phyloP scores from a whole-genome alignment of 2,797 vertebrate species.

The Alca torda region DNA sequence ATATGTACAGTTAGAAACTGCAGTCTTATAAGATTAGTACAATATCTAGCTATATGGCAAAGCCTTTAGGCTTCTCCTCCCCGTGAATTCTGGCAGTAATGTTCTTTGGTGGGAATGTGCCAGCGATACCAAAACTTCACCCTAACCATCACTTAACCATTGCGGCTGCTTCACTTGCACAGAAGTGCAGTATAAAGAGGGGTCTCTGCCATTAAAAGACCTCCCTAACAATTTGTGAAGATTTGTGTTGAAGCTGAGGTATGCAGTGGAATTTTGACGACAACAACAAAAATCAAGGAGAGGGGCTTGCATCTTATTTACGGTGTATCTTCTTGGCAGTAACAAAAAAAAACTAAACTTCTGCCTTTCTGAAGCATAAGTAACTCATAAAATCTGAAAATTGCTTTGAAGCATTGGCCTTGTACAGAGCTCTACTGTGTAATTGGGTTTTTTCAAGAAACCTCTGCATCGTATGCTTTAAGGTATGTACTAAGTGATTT shows the following conservation, averaged over 20 bases:
- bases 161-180: neutral
- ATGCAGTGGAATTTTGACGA: neutral
- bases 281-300: neutral
- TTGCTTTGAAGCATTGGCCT: conserved; percentile 22
- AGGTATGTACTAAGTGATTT: conserved; percentile 51
- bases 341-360: neutral
- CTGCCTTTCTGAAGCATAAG: neutral
- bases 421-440: neutral
- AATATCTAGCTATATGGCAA: neutral
- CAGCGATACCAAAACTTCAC: neutral
- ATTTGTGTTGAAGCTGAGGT: neutral
- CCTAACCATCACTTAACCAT: neutral
- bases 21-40: neutral
- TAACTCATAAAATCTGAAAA: conserved; percentile 32
- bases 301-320: neutral
- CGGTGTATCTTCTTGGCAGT: neutral
- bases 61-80: neutral
- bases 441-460: conserved; percentile 37
- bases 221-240: neutral
- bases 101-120: neutral
- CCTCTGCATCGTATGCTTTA: conserved; percentile 29
- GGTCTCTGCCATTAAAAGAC: neutral
- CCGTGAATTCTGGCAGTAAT: neutral
- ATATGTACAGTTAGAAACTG: neutral
- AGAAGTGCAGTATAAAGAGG: neutral